A percentile compares a stretch with the other conserved stretches of the same genome.
Evolutionary conservation across 1,140 invertebrate species (phyloP).

Genomic region (Proales similis): DNA sequence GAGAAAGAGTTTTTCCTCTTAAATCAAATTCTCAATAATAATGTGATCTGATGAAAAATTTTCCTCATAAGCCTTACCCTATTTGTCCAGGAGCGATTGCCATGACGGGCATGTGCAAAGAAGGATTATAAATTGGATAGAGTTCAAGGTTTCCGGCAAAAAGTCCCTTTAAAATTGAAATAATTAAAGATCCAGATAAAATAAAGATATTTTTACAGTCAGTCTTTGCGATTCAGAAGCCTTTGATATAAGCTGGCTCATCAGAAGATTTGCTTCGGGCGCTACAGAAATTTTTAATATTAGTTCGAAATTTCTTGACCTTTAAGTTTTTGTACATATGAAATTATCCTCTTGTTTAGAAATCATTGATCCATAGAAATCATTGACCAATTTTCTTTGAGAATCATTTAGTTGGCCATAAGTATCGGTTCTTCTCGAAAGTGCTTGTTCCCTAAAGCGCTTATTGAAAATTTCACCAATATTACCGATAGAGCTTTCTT

Average conservation of each 20-base stretch:
- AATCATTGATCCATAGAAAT: conserved; percentile 28
- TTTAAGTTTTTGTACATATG: not conserved
- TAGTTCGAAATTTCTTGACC: conserved; percentile 11
- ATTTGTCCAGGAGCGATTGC: conserved; percentile 41
- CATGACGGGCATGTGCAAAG: conserved; percentile 45
- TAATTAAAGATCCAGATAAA: not conserved
- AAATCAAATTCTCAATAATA: not conserved
- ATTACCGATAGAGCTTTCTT: not conserved
- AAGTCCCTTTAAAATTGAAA: not conserved
- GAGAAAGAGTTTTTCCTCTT: conserved; percentile 12
- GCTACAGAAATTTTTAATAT: no score
- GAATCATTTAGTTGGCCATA: conserved; percentile 10
- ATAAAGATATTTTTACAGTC: not conserved
- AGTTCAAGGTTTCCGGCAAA: conserved; percentile 41
- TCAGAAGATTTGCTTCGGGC: conserved; percentile 18
- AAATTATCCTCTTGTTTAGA: not conserved
- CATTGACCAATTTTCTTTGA: conserved; percentile 7
- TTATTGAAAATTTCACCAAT: conserved; percentile 9
- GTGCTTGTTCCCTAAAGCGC: not conserved
- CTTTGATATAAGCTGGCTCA: conserved; percentile 20
- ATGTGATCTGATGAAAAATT: not conserved
- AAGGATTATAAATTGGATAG: conserved; percentile 44
- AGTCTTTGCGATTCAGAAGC: conserved; percentile 22
- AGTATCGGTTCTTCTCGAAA: not conserved
- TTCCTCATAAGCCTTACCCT: conserved; percentile 9